These are phyloP conservation scores for Bombus terrestris DNA, from an alignment of 1,140 invertebrate genomes.

Conservation along the genomic window DNA sequence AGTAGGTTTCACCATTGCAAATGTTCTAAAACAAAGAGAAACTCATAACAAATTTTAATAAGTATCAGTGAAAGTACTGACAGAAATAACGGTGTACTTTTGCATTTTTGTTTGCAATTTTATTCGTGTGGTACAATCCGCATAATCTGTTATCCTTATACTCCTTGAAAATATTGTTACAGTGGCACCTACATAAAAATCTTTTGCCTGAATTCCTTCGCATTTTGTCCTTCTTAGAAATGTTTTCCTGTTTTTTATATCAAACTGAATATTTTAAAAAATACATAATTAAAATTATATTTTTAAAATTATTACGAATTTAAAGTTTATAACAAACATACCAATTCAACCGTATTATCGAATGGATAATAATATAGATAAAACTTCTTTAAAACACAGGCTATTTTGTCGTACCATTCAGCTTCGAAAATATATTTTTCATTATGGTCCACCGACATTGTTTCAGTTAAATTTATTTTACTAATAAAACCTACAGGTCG, in stretches of 20 bases:
- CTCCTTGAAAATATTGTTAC: slow-evolving; percentile 90
- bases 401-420: slow-evolving; percentile 92
- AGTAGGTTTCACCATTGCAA: slow-evolving; percentile 89
- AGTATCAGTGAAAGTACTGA: background rate
- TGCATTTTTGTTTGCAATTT: slow-evolving; percentile 84
- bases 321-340: slow-evolving; percentile 73
- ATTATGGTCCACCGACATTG: slow-evolving; percentile 66
- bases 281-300: slow-evolving; percentile 11
- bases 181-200: slow-evolving; percentile 90
- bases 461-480: slow-evolving; percentile 9
- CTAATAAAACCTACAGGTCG: background rate
- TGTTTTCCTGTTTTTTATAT: slow-evolving; percentile 88
- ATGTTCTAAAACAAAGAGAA: slow-evolving; percentile 85
- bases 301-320: background rate
- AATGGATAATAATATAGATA: slow-evolving; percentile 89
- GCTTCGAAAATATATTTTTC: slow-evolving; percentile 85
- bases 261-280: slow-evolving; percentile 85
- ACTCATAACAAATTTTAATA: background rate
- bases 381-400: slow-evolving; percentile 88
- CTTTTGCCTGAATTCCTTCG: slow-evolving; percentile 86
- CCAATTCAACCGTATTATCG: slow-evolving; percentile 90
- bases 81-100: slow-evolving; percentile 81
- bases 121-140: slow-evolving; percentile 86
- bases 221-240: slow-evolving; percentile 90
- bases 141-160: slow-evolving; percentile 91